Base-by-base conservation (phyloP, 2,113 vertebrate species). In the Malurus alboscapulatus region DNA sequence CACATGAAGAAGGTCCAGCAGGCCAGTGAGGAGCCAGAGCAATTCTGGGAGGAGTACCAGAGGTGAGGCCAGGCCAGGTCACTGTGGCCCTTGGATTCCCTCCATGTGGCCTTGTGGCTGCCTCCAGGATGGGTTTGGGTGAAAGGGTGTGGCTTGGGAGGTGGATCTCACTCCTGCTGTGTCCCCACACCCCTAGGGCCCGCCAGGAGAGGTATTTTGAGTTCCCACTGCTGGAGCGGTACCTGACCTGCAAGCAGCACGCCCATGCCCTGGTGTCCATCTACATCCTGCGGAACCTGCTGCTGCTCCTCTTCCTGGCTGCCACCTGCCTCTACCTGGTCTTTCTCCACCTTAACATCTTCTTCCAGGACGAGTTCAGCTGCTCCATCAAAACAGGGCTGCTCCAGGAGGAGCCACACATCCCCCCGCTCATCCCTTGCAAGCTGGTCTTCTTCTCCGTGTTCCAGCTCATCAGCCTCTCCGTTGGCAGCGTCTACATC, bases 191-290 rank as follows among this genome's bases (percentile, higher is more conserved):
- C n/a, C 34, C 22, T 97, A 99, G 99, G 96, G 99, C 99, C 61
- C 99, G 99, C 73, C 97, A 57, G 91, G 99, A 99, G 93, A 97
- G 98, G 10, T 99, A 99, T 92, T 99, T 99, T n/a, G 99, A 99
- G 94, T 99, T 99, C 95, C 99, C 99, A 0, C 95, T 99, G 62
- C 98, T 99, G 95, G 99, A 99, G 97, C 97, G 98, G 91, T 99
- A 99, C 97, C 97, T 99, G 95, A 95, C 97, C 48, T 98, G 98
- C 97, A 99, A 99, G 96, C 99, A 99, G 61, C 98, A 96, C 8
- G 97, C 99, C 53, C 98, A 99, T 62, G 98, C 98, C 88, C 97
- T 99, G 14, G 98, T 98, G 29, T 97, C 97, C 92, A 98, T 98
- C 97, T 99, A 99, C 75, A 97, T 99, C 94, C 89, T 99, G 95